Evolutionary conservation across 2,888 invertebrate species (phyloP).

Genomic region (Bugulina stolonifera): DNA sequence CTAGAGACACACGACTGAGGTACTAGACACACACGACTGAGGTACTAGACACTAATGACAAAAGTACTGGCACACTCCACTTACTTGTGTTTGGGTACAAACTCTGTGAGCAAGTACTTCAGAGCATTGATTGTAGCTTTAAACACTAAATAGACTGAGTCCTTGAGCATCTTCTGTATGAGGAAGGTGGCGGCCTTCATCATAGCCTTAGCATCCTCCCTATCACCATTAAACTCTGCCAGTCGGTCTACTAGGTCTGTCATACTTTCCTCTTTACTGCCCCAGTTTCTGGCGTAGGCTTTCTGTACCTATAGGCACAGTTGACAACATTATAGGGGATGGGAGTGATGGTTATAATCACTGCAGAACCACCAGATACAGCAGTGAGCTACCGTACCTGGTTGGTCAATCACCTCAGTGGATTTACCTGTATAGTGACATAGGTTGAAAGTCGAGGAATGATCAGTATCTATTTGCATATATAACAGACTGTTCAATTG

Average conservation of each 20-base stretch:
- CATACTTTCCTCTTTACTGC: constrained; percentile 50
- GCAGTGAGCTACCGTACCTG: no score
- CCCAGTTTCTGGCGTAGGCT: constrained; percentile 52
- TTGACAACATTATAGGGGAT: no score
- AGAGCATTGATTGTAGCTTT: constrained; percentile 43
- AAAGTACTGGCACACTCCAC: constrained; percentile 28
- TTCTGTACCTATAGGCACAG: constrained; percentile 43
- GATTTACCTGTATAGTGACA: no score
- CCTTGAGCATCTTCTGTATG: constrained; percentile 45
- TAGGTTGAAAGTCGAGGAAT: no score
- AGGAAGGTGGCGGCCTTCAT: constrained; percentile 47
- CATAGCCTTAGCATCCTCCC: constrained; percentile 44
- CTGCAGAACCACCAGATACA: no score
- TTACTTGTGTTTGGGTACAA: constrained; percentile 45
- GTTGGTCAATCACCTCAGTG: no score
- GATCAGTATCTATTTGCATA: no score
- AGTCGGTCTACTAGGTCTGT: constrained; percentile 34
- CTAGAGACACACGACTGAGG: no score
- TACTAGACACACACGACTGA: no score
- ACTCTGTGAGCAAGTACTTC: constrained; percentile 44
- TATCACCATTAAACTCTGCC: constrained; percentile 31
- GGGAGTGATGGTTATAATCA: no score
- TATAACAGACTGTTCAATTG: no score
- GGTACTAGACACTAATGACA: no score
- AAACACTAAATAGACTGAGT: constrained; percentile 51